Conservation (phyloP, 1,140 invertebrate genomes). For the Dendroctonus valens region DNA sequence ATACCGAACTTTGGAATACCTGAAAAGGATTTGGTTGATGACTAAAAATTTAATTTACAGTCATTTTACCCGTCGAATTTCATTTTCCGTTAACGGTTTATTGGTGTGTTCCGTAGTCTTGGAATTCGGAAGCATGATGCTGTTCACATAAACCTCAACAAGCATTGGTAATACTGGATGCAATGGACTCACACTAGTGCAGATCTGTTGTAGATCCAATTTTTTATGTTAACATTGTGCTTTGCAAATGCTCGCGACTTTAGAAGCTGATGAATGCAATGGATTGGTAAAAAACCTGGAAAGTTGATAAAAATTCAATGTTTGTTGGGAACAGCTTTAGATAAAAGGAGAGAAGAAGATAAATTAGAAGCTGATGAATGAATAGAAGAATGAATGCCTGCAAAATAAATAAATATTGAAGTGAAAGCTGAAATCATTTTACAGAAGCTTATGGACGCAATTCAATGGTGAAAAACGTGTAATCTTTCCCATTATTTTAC, state of each 20-base stretch:
- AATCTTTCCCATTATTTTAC: too few relatives aligned
- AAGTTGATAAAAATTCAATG: background rate
- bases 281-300: conserved; percentile 86
- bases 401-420: background rate
- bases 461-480: too few relatives aligned
- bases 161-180: conserved; percentile 92
- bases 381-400: too few relatives aligned
- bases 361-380: too few relatives aligned
- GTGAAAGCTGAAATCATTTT: too few relatives aligned
- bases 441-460: too few relatives aligned
- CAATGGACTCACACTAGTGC: conserved; percentile 78
- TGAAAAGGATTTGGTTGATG: conserved; percentile 4
- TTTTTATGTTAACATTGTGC: conserved; percentile 91
- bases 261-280: conserved; percentile 95
- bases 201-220: conserved; percentile 95
- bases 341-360: background rate
- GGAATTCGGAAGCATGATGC: conserved; percentile 77
- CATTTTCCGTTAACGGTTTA: conserved; percentile 86
- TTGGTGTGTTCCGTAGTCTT: conserved; percentile 70
- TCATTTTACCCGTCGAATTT: conserved; percentile 67
- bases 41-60: background rate
- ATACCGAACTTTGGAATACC: conserved; percentile 76
- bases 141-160: conserved; percentile 94
- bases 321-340: too few relatives aligned
- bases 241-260: conserved; percentile 95